phyloP scores from a whole-genome alignment of 2,888 invertebrate genomes.

The Noctua janthe region DNA sequence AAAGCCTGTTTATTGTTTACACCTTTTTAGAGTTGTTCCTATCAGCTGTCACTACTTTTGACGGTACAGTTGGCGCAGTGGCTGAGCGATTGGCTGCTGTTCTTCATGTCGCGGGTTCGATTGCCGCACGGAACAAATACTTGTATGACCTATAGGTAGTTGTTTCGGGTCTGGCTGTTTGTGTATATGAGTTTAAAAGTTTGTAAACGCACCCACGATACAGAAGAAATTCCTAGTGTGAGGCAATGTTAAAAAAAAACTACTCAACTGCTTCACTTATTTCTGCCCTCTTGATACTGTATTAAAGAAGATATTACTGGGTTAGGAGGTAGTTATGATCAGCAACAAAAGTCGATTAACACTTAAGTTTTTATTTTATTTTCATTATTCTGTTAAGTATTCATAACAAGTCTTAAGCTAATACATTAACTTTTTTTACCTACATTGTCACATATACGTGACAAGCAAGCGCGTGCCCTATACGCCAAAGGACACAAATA shows the following conservation, averaged over 20 bases:
- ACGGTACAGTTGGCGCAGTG: neutral
- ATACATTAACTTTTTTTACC: neutral
- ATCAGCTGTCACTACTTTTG: neutral
- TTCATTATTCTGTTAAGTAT: neutral
- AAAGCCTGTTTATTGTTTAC: conserved; percentile 1
- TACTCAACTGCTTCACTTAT: no score
- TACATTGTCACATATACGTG: no score
- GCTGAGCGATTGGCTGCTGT: neutral
- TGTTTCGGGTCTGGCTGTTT: neutral
- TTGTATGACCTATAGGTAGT: neutral
- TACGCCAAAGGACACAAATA: no score
- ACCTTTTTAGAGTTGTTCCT: neutral
- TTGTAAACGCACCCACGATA: no score
- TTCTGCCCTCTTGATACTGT: neutral
- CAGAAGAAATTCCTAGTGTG: no score
- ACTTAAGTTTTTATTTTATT: neutral
- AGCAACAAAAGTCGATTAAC: neutral
- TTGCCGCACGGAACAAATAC: no score
- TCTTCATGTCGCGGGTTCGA: neutral
- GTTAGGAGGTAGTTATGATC: neutral
- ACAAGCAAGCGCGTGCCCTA: no score
- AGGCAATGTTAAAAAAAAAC: no score
- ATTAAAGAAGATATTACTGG: neutral
- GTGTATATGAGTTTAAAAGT: no score
- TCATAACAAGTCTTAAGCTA: neutral